Conservation (phyloP, 2,113 vertebrate species). For the Malurus melanocephalus region DNA sequence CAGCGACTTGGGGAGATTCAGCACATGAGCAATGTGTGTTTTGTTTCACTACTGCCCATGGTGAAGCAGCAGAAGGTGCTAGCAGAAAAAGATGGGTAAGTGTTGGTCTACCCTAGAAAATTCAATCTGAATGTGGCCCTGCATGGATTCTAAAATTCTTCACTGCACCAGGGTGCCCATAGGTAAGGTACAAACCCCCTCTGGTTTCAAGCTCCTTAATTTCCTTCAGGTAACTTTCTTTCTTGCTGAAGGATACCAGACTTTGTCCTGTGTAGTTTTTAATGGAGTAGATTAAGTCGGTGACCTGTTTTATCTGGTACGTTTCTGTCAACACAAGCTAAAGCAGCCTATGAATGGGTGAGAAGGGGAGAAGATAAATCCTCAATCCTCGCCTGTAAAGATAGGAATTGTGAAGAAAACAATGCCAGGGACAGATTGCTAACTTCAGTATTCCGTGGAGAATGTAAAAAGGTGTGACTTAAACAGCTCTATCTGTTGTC, state of each 20-base stretch:
- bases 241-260: not conserved
- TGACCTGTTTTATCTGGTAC: not conserved
- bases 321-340: not conserved
- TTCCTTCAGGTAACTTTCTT: not conserved
- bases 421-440: not conserved
- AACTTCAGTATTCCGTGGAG: not conserved
- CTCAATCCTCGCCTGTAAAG: rapidly evolving
- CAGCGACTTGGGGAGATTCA: constrained; percentile 92
- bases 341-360: not conserved
- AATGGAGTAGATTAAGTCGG: not conserved
- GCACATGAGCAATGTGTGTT: constrained; percentile 89
- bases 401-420: not conserved
- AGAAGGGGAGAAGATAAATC: not conserved
- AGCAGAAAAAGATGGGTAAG: constrained; percentile 77
- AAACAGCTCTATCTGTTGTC: not conserved
- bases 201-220: not conserved
- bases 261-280: not conserved
- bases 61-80: constrained; percentile 82
- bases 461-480: not conserved
- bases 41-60: constrained; percentile 87
- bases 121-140: not conserved
- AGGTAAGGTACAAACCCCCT: not conserved
- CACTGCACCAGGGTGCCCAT: not conserved
- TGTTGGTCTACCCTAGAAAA: not conserved
- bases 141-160: not conserved